Conservation (phyloP, 1,140 invertebrate genomes). For the Aphelinus certus region DNA sequence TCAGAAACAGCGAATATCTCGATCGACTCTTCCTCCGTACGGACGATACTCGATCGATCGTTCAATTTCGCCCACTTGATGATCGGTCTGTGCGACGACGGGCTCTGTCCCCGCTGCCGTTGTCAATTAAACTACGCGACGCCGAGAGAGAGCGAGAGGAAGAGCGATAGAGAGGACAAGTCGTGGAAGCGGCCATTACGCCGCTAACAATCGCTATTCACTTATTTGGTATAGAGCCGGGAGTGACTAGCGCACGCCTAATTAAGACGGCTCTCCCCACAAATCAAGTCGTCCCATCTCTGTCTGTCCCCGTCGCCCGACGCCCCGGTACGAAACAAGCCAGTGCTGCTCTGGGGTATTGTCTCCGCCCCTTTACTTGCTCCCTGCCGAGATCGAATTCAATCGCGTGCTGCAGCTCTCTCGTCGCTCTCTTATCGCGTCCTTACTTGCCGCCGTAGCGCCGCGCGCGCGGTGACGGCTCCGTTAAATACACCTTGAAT, state of each 20-base stretch:
- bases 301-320: neutral
- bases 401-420: too few relatives aligned
- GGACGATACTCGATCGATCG: too few relatives aligned
- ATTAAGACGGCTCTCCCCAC: constrained; percentile 5
- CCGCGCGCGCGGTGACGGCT: neutral
- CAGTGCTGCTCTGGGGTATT: neutral
- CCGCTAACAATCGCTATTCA: neutral
- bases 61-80: too few relatives aligned
- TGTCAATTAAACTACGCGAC: too few relatives aligned
- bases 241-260: neutral
- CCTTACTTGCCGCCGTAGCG: neutral
- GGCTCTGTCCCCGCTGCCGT: neutral
- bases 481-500: neutral
- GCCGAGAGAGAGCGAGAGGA: too few relatives aligned
- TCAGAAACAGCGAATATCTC: too few relatives aligned
- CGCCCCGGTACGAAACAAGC: neutral
- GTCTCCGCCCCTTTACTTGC: neutral
- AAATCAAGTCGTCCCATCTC: neutral
- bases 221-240: neutral
- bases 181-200: too few relatives aligned
- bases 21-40: too few relatives aligned
- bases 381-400: neutral
- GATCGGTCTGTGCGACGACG: neutral
- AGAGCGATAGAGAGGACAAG: too few relatives aligned
- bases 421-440: too few relatives aligned